Evolutionary conservation across 2,797 vertebrate genomes (phyloP).

Genomic region (Phoeniculus purpureus): DNA sequence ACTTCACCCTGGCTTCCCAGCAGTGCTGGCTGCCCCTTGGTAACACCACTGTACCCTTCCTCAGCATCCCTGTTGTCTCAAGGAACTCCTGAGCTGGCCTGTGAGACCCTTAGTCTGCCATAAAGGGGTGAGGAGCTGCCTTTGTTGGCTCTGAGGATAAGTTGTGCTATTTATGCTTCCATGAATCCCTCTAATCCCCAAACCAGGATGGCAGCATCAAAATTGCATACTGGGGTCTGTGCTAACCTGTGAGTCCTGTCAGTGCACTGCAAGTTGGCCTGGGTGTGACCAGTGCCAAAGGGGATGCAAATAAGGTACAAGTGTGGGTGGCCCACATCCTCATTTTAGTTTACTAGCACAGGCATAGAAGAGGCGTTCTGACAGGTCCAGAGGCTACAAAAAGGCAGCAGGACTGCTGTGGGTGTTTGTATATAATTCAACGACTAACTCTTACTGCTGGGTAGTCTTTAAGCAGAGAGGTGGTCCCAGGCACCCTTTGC

Average conservation of each 20-base stretch:
- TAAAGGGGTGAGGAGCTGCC: not conserved
- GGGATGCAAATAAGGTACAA: not conserved
- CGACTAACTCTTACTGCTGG: not conserved
- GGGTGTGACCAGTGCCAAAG: not conserved
- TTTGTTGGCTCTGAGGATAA: not conserved
- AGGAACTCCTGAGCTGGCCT: not conserved
- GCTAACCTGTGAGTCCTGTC: not conserved
- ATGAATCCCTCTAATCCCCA: not conserved
- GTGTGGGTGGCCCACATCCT: not conserved
- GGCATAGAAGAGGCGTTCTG: not conserved
- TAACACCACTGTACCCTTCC: not conserved
- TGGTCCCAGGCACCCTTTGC: not conserved
- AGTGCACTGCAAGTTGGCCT: accelerated
- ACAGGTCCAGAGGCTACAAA: not conserved
- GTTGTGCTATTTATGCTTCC: not conserved
- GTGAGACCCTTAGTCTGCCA: not conserved
- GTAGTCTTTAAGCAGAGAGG: not conserved
- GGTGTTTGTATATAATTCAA: not conserved
- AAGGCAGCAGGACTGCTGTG: not conserved
- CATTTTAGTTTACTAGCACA: not conserved
- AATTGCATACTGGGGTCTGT: not conserved
- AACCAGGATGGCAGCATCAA: not conserved
- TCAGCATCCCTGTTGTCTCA: not conserved
- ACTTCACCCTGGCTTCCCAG: not conserved
- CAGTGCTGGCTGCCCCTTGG: not conserved